Conservation (phyloP, 2,797 vertebrate genomes). For the Salmo trutta region DNA sequence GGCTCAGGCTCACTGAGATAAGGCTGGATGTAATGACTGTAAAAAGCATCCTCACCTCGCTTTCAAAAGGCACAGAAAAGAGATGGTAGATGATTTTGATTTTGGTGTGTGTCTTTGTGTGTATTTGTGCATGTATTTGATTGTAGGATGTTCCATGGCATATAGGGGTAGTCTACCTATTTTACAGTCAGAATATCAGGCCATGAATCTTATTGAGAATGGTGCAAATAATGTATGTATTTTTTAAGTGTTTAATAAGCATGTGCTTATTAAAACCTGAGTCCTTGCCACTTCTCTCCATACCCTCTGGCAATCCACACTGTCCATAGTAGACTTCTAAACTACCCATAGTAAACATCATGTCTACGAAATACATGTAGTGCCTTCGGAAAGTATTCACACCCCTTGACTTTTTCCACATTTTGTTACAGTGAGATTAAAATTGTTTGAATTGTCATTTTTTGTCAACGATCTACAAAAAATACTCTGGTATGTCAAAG, state of each 20-base stretch:
- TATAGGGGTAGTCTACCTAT: not conserved
- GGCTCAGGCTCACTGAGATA: slow-evolving; percentile 89
- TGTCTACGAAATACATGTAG: not conserved
- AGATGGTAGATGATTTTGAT: slow-evolving; percentile 68
- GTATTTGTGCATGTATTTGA: slow-evolving; percentile 15
- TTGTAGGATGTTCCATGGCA: not conserved
- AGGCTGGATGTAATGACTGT: slow-evolving; percentile 91
- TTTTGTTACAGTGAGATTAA: too few relatives aligned
- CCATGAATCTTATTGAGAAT: not conserved
- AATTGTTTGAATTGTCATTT: too few relatives aligned
- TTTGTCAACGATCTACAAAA: too few relatives aligned
- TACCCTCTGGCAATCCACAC: not conserved
- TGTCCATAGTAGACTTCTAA: not conserved
- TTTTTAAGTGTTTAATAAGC: not conserved
- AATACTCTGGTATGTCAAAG: too few relatives aligned
- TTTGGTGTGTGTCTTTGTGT: slow-evolving; percentile 47
- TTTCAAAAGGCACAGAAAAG: slow-evolving; percentile 55
- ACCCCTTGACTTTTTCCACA: not conserved
- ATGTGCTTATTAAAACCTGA: not conserved
- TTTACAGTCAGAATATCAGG: not conserved
- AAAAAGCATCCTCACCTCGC: slow-evolving; percentile 69
- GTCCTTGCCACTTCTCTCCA: not conserved
- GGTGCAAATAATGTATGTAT: not conserved
- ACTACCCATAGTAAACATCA: not conserved
- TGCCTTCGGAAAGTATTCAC: too few relatives aligned